phyloP scores from a whole-genome alignment of 2,113 vertebrate genomes.

The Uropsilus gracilis region DNA sequence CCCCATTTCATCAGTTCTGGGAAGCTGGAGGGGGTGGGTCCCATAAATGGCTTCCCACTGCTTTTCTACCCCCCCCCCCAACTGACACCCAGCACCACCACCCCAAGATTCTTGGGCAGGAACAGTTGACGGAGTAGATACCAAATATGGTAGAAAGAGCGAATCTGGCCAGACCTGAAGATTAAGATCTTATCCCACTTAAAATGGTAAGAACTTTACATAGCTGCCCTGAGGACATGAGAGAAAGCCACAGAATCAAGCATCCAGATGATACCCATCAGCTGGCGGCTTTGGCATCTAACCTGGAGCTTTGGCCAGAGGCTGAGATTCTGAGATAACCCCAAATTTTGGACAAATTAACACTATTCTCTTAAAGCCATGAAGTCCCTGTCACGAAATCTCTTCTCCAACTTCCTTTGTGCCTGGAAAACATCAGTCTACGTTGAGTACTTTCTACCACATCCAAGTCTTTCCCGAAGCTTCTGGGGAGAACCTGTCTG shows the following conservation, averaged over 20 bases:
- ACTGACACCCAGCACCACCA: neutral
- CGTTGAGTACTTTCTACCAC: accelerated
- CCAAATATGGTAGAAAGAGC: neutral
- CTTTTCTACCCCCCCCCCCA: too few relatives aligned
- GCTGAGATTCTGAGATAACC: neutral
- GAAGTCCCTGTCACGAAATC: neutral
- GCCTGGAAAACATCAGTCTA: neutral
- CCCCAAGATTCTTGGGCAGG: neutral
- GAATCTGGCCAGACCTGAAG: neutral
- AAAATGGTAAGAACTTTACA: neutral
- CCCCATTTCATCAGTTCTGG: neutral
- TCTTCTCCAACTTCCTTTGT: neutral
- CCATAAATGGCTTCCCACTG: neutral
- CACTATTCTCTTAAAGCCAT: neutral
- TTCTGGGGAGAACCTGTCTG: neutral
- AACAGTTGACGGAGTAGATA: neutral
- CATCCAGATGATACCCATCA: neutral
- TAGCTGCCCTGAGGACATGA: neutral
- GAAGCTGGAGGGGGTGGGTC: neutral
- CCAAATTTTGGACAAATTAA: neutral
- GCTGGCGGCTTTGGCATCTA: neutral
- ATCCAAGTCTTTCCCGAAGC: neutral
- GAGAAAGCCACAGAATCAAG: neutral
- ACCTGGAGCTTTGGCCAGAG: neutral
- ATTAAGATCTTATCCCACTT: neutral